Evolutionary conservation across 1,140 invertebrate genomes (phyloP).

Genomic region (Ditylenchus dipsaci): DNA sequence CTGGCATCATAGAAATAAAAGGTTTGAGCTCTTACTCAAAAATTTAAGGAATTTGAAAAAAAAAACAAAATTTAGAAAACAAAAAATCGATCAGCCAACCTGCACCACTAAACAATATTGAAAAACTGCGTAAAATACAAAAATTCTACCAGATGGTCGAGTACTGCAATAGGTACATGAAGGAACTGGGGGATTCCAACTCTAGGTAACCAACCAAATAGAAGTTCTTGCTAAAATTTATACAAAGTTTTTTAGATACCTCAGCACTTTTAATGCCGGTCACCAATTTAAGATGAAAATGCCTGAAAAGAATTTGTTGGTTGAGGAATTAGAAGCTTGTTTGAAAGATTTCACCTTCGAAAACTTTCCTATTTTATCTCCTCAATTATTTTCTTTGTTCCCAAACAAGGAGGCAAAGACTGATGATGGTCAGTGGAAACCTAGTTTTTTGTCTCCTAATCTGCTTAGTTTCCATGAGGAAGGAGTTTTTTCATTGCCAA

Average conservation of each 20-base stretch:
- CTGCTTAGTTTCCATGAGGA: conserved; percentile 9
- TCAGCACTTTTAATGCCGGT: background rate
- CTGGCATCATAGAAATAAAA: no score
- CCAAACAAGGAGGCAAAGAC: background rate
- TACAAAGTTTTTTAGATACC: background rate
- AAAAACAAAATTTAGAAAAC: no score
- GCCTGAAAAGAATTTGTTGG: background rate
- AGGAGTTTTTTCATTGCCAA: conserved; percentile 7
- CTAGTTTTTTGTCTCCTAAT: conserved; percentile 4
- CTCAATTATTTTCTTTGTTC: conserved; percentile 6
- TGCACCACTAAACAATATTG: conserved; percentile 15
- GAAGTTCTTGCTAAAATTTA: background rate
- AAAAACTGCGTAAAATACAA: conserved; percentile 15
- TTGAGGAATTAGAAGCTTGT: conserved; percentile 3
- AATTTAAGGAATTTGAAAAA: no score
- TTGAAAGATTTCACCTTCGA: background rate
- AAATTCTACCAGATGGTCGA: conserved; percentile 17
- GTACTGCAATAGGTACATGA: conserved; percentile 15
- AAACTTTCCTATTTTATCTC: conserved; percentile 6
- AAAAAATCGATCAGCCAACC: no score
- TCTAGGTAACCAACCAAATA: conserved; percentile 4
- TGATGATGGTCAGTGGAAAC: conserved; percentile 3
- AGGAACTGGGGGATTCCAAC: conserved; percentile 20
- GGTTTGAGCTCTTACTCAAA: no score
- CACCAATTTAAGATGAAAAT: conserved; percentile 1